phyloP scores from a whole-genome alignment of 2,797 vertebrate species.

The Neosilurus hyrtlii region DNA sequence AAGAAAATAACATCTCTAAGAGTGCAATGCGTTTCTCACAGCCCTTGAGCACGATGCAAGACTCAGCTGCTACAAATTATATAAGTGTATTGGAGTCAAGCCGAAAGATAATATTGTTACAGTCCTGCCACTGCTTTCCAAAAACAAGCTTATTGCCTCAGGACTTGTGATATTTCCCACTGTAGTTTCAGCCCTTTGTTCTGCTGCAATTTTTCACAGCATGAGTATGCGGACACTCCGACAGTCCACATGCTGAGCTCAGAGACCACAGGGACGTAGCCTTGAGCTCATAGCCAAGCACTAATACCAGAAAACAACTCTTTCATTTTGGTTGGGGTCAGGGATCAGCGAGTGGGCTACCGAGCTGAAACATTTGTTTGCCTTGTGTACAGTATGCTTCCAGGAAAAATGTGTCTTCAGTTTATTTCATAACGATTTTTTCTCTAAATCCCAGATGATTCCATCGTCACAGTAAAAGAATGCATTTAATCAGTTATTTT shows the following conservation, averaged over 20 bases:
- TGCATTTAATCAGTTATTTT: neutral
- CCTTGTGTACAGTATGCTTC: slow-evolving; percentile 3
- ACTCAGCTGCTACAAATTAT: slow-evolving; percentile 27
- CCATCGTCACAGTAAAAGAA: neutral
- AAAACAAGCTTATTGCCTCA: slow-evolving; percentile 12
- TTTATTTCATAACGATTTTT: neutral
- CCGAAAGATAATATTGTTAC: slow-evolving; percentile 31
- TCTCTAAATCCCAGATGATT: neutral
- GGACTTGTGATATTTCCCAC: slow-evolving; percentile 33
- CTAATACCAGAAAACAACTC: slow-evolving; percentile 23
- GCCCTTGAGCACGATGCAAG: slow-evolving; percentile 19
- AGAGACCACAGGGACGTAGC: slow-evolving; percentile 35
- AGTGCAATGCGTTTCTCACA: neutral
- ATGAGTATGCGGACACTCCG: slow-evolving; percentile 11
- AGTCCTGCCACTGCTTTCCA: slow-evolving; percentile 12
- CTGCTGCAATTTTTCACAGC: slow-evolving; percentile 31
- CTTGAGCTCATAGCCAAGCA: slow-evolving; percentile 13
- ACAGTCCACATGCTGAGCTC: slow-evolving; percentile 8
- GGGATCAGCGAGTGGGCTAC: slow-evolving; percentile 17
- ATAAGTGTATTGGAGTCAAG: slow-evolving; percentile 21
- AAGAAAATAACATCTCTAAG: slow-evolving; percentile 30
- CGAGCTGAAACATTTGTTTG: slow-evolving; percentile 31
- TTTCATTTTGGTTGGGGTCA: slow-evolving; percentile 31
- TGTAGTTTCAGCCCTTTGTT: slow-evolving; percentile 15
- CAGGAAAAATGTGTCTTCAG: slow-evolving; percentile 1